Evolutionary conservation across 1,140 invertebrate genomes (phyloP).

Genomic region (Mactra quadrangularis): DNA sequence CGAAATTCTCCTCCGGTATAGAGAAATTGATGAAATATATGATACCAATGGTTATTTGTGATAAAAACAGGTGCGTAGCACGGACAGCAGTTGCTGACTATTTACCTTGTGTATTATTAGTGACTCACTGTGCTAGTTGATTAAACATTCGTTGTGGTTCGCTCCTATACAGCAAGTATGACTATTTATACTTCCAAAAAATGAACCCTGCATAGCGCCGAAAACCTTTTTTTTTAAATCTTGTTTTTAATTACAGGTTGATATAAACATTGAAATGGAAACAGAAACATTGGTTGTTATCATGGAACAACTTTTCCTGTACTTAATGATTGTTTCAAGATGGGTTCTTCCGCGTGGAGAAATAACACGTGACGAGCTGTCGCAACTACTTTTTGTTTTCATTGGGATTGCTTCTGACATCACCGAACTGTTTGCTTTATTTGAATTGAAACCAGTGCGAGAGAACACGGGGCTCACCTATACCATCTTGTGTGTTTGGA

Average conservation of each 20-base stretch:
- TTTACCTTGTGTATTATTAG: no score
- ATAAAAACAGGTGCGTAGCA: no score
- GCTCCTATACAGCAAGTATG: no score
- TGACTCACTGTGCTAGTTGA: no score
- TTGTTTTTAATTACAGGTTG: conserved; percentile 65
- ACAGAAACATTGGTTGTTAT: conserved; percentile 87
- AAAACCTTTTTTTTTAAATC: no score
- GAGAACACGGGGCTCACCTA: conserved; percentile 67
- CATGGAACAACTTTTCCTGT: conserved; percentile 92
- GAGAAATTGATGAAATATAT: no score
- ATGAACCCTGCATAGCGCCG: no score
- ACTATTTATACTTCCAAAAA: no score
- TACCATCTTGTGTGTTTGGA: conserved; percentile 82
- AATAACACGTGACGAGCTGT: conserved; percentile 95
- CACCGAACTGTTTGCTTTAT: conserved; percentile 97
- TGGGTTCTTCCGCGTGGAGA: conserved; percentile 95
- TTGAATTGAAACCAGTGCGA: conserved; percentile 84
- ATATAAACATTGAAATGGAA: conserved; percentile 67
- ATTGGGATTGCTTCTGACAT: conserved; percentile 94
- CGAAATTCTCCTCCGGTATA: no score
- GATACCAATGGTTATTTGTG: no score
- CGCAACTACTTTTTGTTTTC: conserved; percentile 93
- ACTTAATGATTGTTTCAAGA: conserved; percentile 93
- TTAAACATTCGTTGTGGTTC: no score
- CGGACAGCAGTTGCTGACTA: no score